Evolutionary conservation across 2,797 vertebrate genomes (phyloP).

Genomic region (Spea hammondii): DNA sequence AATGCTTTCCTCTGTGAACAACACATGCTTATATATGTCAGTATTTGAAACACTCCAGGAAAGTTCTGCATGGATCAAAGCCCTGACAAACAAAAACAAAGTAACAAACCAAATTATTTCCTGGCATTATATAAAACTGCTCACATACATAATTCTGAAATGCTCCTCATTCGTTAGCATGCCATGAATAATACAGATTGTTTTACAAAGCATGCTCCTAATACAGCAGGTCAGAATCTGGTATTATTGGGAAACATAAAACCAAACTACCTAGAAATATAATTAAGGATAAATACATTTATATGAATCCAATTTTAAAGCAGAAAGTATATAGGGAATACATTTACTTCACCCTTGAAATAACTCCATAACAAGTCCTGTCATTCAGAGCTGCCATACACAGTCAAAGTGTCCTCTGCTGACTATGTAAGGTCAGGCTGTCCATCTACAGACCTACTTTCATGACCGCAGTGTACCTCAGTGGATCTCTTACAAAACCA

Average conservation of each 20-base stretch:
- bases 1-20: neutral
- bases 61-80: slow-evolving; percentile 14
- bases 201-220: neutral
- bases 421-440: too few relatives aligned
- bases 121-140: slow-evolving; percentile 1
- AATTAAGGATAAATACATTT: slow-evolving; percentile 19
- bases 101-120: slow-evolving; percentile 10
- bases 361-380: neutral
- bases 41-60: neutral
- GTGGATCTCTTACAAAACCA: too few relatives aligned
- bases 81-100: slow-evolving; percentile 9
- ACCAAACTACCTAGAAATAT: slow-evolving; percentile 21
- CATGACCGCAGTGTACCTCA: too few relatives aligned
- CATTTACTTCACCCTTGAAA: slow-evolving; percentile 8
- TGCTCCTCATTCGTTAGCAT: neutral
- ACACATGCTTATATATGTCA: neutral
- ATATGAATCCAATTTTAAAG: neutral
- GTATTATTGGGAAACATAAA: slow-evolving; percentile 16
- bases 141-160: slow-evolving; percentile 12
- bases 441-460: too few relatives aligned
- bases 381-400: neutral
- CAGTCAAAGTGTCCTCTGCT: too few relatives aligned
- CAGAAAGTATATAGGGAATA: neutral
- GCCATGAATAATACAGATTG: slow-evolving; percentile 17
- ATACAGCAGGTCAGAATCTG: slow-evolving; percentile 11